A percentile compares a stretch with the other conserved stretches of the same genome.
phyloP scores from a whole-genome alignment of 2,888 invertebrate genomes.

The Lobophora halterata region DNA sequence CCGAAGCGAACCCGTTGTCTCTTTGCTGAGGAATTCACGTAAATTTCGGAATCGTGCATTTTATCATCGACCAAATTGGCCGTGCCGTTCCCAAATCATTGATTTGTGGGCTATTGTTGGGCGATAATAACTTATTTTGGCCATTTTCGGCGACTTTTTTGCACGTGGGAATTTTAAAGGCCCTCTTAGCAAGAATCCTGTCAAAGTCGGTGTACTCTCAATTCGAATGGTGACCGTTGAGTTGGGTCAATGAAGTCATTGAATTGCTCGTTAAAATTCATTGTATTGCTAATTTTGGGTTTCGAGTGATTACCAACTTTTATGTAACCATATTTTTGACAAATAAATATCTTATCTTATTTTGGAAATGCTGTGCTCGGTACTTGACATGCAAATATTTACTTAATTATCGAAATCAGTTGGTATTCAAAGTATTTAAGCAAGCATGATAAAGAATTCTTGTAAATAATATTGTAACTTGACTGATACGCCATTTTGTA shows the following conservation, averaged over 20 bases:
- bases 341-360: no score
- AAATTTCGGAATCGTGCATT: constrained; percentile 33
- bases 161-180: constrained; percentile 13
- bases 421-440: no score
- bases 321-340: no score
- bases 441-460: no score
- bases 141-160: constrained; percentile 3
- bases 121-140: constrained; percentile 1
- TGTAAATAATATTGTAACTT: no score
- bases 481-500: no score
- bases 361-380: no score
- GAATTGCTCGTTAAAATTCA: no score
- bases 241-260: constrained; percentile 10
- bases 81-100: constrained; percentile 23
- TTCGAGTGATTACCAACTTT: no score
- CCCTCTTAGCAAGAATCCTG: background rate
- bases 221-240: background rate
- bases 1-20: constrained; percentile 19
- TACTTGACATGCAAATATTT: no score
- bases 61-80: constrained; percentile 30
- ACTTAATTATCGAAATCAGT: no score
- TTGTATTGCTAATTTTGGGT: no score
- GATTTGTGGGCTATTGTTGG: constrained; percentile 25
- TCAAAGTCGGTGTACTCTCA: constrained; percentile 1
- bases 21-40: constrained; percentile 30